phyloP scores from a whole-genome alignment of 2,888 invertebrate species.

The Gymnoscelis rufifasciata region DNA sequence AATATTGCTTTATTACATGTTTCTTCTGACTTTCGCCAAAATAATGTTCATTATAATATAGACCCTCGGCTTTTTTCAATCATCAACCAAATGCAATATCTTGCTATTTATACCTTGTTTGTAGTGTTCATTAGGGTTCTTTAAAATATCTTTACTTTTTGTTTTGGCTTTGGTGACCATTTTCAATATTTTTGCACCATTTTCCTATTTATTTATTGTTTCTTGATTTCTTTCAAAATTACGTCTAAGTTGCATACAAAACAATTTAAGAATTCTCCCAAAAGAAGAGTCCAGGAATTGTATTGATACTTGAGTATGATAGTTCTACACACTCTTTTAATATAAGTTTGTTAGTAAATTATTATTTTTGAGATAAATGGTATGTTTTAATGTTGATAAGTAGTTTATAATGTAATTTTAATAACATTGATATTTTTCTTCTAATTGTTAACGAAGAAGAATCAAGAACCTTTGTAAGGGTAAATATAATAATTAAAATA shows the following conservation, averaged over 20 bases:
- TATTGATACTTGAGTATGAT: slow-evolving; percentile 20
- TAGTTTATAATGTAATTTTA: slow-evolving; percentile 75
- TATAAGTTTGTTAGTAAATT: slow-evolving; percentile 74
- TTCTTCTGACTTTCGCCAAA: slow-evolving; percentile 3
- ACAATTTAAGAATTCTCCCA: too few relatives aligned
- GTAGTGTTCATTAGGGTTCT: slow-evolving; percentile 19
- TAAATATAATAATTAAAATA: slow-evolving; percentile 60
- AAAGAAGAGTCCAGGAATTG: too few relatives aligned
- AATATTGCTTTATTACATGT: too few relatives aligned
- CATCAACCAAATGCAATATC: slow-evolving; percentile 27
- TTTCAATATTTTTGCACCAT: neutral
- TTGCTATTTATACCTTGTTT: slow-evolving; percentile 19
- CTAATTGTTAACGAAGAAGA: slow-evolving; percentile 56
- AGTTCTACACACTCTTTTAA: slow-evolving; percentile 20
- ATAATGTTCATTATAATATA: slow-evolving; percentile 2
- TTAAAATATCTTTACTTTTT: slow-evolving; percentile 7
- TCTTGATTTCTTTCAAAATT: too few relatives aligned
- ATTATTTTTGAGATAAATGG: slow-evolving; percentile 77
- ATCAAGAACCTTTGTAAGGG: slow-evolving; percentile 59
- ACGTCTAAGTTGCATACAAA: too few relatives aligned
- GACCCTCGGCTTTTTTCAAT: slow-evolving; percentile 16
- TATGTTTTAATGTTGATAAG: slow-evolving; percentile 74
- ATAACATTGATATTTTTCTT: slow-evolving; percentile 65
- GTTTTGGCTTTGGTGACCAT: too few relatives aligned
- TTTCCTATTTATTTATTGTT: neutral